Base-by-base conservation (phyloP, 1,140 invertebrate genomes). In the Apis dorsata region DNA sequence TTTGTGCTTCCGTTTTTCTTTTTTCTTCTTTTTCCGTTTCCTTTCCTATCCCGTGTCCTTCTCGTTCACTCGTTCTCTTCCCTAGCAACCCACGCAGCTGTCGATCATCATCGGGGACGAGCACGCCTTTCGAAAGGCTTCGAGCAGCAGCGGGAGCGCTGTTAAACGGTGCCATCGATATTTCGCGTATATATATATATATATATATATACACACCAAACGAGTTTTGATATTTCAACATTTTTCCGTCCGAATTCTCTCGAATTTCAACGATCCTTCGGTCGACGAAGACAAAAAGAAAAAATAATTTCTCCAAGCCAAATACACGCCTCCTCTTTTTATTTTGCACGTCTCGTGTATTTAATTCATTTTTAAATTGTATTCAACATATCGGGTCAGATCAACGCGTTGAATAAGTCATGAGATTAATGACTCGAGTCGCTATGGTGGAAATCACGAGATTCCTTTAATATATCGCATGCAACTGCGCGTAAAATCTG, bases 401-500 rank as follows among this genome's bases (percentile, higher is more conserved):
- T 15, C 55, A 59, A 1, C 5, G 17, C 72, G 34, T 24, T 62
- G 34, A 74, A 49, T 74, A 74, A 62, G 21, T 49, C 34, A 24
- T 49, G 49, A 49, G 15, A 62, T 60, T 74, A 44, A 49, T 55
- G 70, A 21, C 13, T 19, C 15, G 73, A 19, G 11, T 59, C 65
- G 65, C 55, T 19, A 57, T 53, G 28, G 9, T 28, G 11, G 24
- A 28, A 21, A 34, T 9, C 28, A n/a, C 28, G 21, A 28, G 34
- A 79, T 70, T 63, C 49, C 55, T 69, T 62, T 13, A 57, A 80
- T 63, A 71, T 55, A 44, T 65, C 59, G 66, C 76, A 76, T 24
- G 81, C 85, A 62, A 60, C 57, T 66, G 53, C 60, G 84, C 75
- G 71, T 79, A 77, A 84, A 82, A 44, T 44, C 34, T 44, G 34